Evolutionary conservation across 2,888 invertebrate species (phyloP), one percentile per base, ranked within the genome.

Genomic region (Perizoma flavofasciatum): DNA sequence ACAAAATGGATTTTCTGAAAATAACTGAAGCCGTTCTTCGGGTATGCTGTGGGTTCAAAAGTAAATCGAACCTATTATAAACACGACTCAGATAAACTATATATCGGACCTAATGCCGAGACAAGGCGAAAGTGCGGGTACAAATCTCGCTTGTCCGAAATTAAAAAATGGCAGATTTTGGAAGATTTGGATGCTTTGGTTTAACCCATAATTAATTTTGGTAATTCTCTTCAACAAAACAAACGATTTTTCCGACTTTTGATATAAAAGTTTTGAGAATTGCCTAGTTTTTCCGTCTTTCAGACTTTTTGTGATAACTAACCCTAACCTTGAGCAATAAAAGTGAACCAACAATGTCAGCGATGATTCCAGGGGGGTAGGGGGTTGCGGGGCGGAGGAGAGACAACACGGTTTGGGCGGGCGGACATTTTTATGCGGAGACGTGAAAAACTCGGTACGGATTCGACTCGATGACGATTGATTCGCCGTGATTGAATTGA

Each of bases 321-420:
- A 50, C 51, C 58, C 62, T 58, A 55, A 87, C 89, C 86, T 85
- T 79, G 79, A 78, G 84, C 84, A 88, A 88, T 88, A 90, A 88
- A 90, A 85, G 80, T 73, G 79, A 83, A 82, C 83, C 81, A 80
- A 85, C 85, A 82, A 81, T 85, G 89, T 89, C 88, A 89, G 85
- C 87, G 83, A 88, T 88, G 85, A 86, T 81, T 83, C 74, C 75
- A 72, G 76, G 68, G 69, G 72, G 73, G 70, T 61, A 63, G 69
- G 58, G 69, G 63, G 55, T 68, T 64, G 54, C 22, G 22, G 69
- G 46, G 67, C 67, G 74, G 73, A 65, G 69, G 67, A 69, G 72
- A 59, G 68, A 66, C 66, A 70, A 92, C 91, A 91, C 74, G 90
- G 88, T 90, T 89, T 87, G 90, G 91, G 91, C 91, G 91, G 90